Evolutionary conservation across 2,113 vertebrate species (phyloP).

Genomic region (Pipra filicauda): DNA sequence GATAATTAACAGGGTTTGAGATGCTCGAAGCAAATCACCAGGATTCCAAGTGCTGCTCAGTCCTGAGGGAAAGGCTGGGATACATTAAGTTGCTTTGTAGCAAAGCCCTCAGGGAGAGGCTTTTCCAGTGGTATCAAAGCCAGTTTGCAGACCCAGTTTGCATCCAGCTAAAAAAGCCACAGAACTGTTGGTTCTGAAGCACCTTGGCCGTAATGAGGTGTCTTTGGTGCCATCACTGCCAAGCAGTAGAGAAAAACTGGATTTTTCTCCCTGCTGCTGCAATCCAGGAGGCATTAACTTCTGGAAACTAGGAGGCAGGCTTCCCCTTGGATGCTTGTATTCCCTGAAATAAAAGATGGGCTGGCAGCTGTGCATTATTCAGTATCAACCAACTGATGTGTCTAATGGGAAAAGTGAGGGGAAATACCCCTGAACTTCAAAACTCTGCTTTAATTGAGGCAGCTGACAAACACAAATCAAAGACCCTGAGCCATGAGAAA

Average conservation of each 20-base stretch:
- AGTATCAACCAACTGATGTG: neutral
- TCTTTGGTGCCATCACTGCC: neutral
- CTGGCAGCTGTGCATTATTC: neutral
- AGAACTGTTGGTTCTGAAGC: neutral
- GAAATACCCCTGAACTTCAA: neutral
- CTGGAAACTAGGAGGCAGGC: neutral
- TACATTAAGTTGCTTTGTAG: neutral
- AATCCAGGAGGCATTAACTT: neutral
- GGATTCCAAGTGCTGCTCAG: neutral
- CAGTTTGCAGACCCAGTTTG: neutral
- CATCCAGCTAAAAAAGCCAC: neutral
- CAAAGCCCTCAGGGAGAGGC: neutral
- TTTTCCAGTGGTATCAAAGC: neutral
- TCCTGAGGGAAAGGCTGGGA: neutral
- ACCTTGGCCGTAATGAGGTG: rapidly evolving
- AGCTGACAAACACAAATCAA: neutral
- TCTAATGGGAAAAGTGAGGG: neutral
- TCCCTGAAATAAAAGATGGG: neutral
- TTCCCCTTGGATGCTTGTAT: neutral
- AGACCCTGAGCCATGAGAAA: neutral
- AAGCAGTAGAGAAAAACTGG: neutral
- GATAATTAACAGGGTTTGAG: neutral
- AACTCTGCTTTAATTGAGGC: neutral
- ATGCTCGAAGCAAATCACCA: neutral
- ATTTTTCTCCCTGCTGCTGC: neutral